phyloP scores from a whole-genome alignment of 2,113 vertebrate species.

The Pantherophis guttatus region DNA sequence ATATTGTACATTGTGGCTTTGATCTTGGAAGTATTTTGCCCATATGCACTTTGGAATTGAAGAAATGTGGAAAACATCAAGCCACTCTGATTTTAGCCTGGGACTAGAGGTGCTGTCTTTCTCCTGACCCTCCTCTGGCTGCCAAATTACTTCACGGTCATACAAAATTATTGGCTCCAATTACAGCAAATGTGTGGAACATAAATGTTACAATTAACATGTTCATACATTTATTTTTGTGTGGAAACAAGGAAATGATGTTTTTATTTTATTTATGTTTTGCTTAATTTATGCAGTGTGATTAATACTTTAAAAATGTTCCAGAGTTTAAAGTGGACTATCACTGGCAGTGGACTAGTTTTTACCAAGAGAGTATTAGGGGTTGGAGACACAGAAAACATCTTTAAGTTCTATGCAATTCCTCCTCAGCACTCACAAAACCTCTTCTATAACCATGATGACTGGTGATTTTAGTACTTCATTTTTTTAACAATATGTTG shows the following conservation, averaged over 20 bases:
- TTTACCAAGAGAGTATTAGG: neutral
- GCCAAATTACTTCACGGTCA: neutral
- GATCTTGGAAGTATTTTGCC: neutral
- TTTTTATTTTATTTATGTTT: neutral
- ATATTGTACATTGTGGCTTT: neutral
- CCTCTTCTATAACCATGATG: neutral
- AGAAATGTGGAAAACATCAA: neutral
- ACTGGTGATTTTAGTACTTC: slow-evolving; percentile 21
- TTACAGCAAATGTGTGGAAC: neutral
- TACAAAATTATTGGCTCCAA: neutral
- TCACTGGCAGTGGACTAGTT: neutral
- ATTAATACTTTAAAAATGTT: slow-evolving; percentile 15
- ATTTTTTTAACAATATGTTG: neutral
- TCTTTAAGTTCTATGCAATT: slow-evolving; percentile 25
- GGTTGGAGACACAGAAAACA: neutral
- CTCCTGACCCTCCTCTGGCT: neutral
- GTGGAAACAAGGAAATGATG: neutral
- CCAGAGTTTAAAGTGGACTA: slow-evolving; percentile 11
- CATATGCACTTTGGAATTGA: neutral
- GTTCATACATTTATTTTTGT: neutral
- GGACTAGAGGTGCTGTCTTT: neutral
- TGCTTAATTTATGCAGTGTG: neutral
- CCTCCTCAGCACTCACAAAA: slow-evolving; percentile 26
- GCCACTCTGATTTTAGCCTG: neutral
- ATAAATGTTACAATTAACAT: neutral